These are phyloP conservation scores for Trissolcus basalis DNA, from an alignment of 1,140 invertebrate genomes.

Conservation along the genomic window DNA sequence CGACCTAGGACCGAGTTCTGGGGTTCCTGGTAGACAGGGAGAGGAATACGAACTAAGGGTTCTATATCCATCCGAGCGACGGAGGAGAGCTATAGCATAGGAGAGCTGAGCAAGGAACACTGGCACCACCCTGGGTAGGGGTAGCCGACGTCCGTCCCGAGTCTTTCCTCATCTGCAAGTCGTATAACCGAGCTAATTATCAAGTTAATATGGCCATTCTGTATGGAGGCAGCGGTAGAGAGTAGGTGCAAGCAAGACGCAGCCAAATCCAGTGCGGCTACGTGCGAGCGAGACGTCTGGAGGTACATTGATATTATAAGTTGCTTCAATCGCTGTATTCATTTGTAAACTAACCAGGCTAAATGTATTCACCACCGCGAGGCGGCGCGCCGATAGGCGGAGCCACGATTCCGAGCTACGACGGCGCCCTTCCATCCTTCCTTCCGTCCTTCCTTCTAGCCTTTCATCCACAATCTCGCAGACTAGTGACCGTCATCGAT, in stretches of 20 bases:
- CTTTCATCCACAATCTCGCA: conserved; percentile 61
- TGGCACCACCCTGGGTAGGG: conserved; percentile 76
- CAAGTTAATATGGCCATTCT: conserved; percentile 90
- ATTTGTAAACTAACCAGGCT: conserved; percentile 83
- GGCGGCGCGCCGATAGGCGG: conserved; percentile 74
- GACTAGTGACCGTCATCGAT: conserved; percentile 48
- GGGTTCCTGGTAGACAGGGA: conserved; percentile 75
- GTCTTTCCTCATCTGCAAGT: conserved; percentile 90
- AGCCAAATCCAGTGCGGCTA: conserved; percentile 61
- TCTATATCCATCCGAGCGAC: conserved; percentile 77
- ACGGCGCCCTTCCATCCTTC: conserved; percentile 74
- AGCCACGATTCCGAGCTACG: conserved; percentile 72
- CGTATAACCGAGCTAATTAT: conserved; percentile 92
- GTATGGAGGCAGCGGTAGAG: conserved; percentile 77
- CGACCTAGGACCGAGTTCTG: conserved; percentile 60
- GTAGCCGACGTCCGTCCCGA: conserved; percentile 79
- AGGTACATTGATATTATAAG: conserved; percentile 84
- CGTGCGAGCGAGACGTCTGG: conserved; percentile 73
- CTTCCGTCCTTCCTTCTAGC: conserved; percentile 67
- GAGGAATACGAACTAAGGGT: conserved; percentile 77
- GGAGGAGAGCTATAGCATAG: conserved; percentile 78
- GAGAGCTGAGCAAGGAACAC: conserved; percentile 79
- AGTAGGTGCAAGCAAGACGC: conserved; percentile 61
- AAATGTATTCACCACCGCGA: conserved; percentile 77
- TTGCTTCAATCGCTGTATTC: conserved; percentile 85